Evolutionary conservation across 2,113 vertebrate genomes (phyloP), one percentile per base, ranked within the genome.

Genomic region (Aleadryas rufinucha): DNA sequence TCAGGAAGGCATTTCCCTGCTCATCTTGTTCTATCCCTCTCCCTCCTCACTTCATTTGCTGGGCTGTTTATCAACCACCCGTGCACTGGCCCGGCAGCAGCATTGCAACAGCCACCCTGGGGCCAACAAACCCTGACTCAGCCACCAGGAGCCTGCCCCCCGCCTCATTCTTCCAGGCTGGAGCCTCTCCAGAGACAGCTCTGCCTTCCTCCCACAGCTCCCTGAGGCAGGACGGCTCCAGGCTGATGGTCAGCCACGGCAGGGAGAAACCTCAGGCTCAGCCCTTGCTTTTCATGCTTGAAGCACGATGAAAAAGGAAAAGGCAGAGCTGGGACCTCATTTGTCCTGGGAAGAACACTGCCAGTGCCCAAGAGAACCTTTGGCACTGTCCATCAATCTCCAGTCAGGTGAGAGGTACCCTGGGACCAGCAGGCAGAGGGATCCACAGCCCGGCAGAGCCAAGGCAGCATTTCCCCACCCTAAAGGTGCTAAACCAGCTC

Each of bases 41-140:
- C 19, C n/a, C 35, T 70, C 39, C 47, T 59, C 5, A 0, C 30
- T 85, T 79, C 49, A 31, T 50, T 54, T 86, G 49, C 75, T 14
- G 6, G 20, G 65, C 35, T 70, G 24, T 56, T 83, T 45, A 33
- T 61, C 60, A 93, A 22, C 57, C 33, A 68, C 24, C 44, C 19
- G 17, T 63, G 30, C 2, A 0, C 22, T 60, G 54, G 17, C 24
- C 63, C 0, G 0, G 41, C 35, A 80, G 57, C 63, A 72, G 49
- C n/a, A 7, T 2, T 16, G 3, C 10, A 85, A 33, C 37, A 84
- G 44, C 52, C 86, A 44, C 70, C 30, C 56, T 30, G 63, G 21
- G 64, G 26, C 60, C 15, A n/a, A 59, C 30, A 45, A 88, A 9
- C 24, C 70, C 75, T 69, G 71, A 59, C 41, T 74, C 65, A 72